Percentiles rank a stretch among this genome's conserved stretches.
Evolutionary conservation across 2,797 vertebrate species (phyloP).

Genomic region (Bradypodion ventrale): DNA sequence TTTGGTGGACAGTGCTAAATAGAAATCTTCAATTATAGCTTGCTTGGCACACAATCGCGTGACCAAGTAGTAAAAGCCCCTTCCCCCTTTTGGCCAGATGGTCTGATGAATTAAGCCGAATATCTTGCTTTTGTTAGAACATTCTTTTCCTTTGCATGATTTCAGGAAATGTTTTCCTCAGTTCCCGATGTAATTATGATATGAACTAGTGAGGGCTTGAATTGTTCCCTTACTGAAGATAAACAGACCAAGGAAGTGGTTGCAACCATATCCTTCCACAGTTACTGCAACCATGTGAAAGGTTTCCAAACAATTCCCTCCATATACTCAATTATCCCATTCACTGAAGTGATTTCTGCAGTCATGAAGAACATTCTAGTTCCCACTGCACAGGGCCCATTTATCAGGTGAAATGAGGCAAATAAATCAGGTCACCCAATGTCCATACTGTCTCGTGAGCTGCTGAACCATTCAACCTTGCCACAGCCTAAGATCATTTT

Average conservation of each 20-base stretch:
- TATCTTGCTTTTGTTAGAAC: fast-evolving
- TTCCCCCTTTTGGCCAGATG: neutral
- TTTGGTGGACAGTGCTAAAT: neutral
- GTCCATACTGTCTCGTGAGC: constrained; percentile 55
- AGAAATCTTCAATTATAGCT: neutral
- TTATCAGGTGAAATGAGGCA: constrained; percentile 74
- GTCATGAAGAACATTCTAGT: constrained; percentile 28
- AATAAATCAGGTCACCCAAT: constrained; percentile 60
- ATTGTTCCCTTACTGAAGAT: constrained; percentile 51
- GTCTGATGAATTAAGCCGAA: neutral
- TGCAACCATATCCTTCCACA: constrained; percentile 52
- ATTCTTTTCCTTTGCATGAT: neutral
- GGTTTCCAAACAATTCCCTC: constrained; percentile 58
- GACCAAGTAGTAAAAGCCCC: neutral
- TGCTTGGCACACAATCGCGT: neutral
- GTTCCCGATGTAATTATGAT: constrained; percentile 33
- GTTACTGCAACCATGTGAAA: constrained; percentile 56
- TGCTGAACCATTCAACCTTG: constrained; percentile 58
- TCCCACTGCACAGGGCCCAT: constrained; percentile 60
- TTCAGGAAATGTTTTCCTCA: constrained; percentile 13
- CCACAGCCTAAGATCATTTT: constrained; percentile 54
- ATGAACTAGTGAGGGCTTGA: constrained; percentile 27
- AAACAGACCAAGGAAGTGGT: constrained; percentile 45
- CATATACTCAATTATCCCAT: constrained; percentile 62
- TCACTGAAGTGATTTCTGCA: constrained; percentile 51